Percentiles rank a stretch among this genome's conserved stretches.
These are phyloP conservation scores for Eufriesea mexicana DNA, from an alignment of 1,140 invertebrate genomes.

Conservation along the genomic window DNA sequence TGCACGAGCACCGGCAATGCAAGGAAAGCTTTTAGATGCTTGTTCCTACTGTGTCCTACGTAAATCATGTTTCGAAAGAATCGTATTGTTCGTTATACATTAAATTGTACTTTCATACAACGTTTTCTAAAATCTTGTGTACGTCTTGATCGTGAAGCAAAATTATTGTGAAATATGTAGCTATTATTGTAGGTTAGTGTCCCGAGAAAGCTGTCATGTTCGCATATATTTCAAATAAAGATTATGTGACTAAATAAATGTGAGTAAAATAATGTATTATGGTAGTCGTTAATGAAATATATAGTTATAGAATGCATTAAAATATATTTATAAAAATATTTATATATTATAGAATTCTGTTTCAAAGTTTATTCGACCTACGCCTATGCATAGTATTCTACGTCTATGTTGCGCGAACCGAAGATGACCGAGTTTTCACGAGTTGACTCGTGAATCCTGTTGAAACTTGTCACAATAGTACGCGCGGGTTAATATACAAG, in stretches of 20 bases:
- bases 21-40: slow-evolving; percentile 61
- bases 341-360: background rate
- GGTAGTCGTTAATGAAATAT: background rate
- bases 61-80: slow-evolving; percentile 41
- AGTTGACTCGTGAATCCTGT: background rate
- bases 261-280: slow-evolving; percentile 39
- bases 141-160: too few species aligned
- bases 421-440: background rate
- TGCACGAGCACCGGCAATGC: slow-evolving; percentile 47
- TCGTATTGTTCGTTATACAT: slow-evolving; percentile 7
- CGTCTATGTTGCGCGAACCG: background rate
- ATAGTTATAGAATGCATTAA: too few species aligned
- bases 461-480: too few species aligned
- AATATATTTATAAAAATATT: too few species aligned
- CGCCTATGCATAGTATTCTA: background rate
- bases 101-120: background rate
- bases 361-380: background rate
- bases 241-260: slow-evolving; percentile 43
- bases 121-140: background rate
- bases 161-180: too few species aligned
- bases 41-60: slow-evolving; percentile 39
- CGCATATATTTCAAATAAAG: slow-evolving; percentile 54
- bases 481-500: background rate
- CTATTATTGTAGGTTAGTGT: background rate
- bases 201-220: slow-evolving; percentile 32